These are phyloP conservation scores for Drosophila hamatofila DNA, from an alignment of 2,888 invertebrate genomes.

Conservation along the genomic window DNA sequence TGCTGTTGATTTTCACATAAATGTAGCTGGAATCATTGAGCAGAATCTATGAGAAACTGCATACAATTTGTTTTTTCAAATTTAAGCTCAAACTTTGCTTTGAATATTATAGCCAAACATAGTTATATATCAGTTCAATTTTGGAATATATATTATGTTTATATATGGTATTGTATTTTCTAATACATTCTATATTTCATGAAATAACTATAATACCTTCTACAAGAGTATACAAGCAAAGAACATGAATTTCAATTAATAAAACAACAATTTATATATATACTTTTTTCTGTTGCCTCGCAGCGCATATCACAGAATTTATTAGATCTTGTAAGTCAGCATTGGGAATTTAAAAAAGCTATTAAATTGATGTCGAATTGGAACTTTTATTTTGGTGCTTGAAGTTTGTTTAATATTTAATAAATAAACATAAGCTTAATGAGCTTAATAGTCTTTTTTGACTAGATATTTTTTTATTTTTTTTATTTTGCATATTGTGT, in stretches of 20 bases:
- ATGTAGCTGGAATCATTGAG: not conserved
- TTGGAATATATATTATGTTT: not conserved
- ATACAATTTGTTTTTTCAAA: not conserved
- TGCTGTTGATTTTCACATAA: not conserved
- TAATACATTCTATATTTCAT: not conserved
- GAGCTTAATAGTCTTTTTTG: no score
- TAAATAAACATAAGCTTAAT: no score
- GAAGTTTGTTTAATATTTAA: not conserved
- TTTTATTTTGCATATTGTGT: no score
- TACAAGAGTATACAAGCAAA: slow-evolving; percentile 1
- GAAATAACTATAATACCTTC: no score
- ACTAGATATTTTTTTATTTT: no score
- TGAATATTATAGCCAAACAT: no score
- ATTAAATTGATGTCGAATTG: not conserved
- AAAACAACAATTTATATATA: slow-evolving; percentile 26
- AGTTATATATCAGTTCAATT: not conserved
- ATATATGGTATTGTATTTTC: not conserved
- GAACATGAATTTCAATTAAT: slow-evolving; percentile 53
- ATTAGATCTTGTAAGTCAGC: slow-evolving; percentile 21
- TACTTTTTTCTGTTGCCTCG: slow-evolving; percentile 34
- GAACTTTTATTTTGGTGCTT: not conserved
- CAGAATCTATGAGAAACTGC: not conserved
- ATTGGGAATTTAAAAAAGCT: not conserved
- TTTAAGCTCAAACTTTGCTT: no score
- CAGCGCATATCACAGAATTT: slow-evolving; percentile 32